Evolutionary conservation across 2,113 vertebrate genomes (phyloP).

Genomic region (Felis chaus): DNA sequence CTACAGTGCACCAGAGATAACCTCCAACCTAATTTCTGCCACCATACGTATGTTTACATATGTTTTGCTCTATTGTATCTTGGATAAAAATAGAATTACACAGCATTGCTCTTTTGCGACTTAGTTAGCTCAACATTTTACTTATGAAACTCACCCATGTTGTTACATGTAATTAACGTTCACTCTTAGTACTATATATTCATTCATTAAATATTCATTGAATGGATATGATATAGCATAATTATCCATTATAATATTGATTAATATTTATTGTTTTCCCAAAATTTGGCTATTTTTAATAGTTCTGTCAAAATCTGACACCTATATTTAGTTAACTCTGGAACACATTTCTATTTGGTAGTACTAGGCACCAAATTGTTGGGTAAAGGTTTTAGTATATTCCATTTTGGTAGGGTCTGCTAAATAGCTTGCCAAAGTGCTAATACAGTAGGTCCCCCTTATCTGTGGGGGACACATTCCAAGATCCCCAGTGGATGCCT

Average conservation of each 20-base stretch:
- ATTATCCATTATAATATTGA: neutral
- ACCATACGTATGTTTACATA: neutral
- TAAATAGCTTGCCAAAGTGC: neutral
- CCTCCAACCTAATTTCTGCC: neutral
- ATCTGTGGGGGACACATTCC: neutral
- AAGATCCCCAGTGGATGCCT: no score
- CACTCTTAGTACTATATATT: neutral
- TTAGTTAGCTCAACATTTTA: neutral
- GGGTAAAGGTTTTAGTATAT: neutral
- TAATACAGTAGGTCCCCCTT: neutral
- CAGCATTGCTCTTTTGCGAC: neutral
- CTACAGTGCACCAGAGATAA: neutral
- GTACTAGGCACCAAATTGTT: neutral
- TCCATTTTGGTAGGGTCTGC: neutral
- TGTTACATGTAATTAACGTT: neutral
- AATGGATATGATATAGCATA: neutral
- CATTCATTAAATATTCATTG: neutral
- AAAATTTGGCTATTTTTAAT: neutral
- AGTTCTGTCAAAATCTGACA: neutral
- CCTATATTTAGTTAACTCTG: neutral
- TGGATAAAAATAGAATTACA: neutral
- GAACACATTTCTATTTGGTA: neutral
- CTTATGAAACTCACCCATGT: neutral
- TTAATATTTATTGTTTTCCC: neutral
- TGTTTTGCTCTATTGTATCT: neutral